Base-by-base conservation (phyloP, 2,113 vertebrate genomes). In the Proterorhinus semilunaris region DNA sequence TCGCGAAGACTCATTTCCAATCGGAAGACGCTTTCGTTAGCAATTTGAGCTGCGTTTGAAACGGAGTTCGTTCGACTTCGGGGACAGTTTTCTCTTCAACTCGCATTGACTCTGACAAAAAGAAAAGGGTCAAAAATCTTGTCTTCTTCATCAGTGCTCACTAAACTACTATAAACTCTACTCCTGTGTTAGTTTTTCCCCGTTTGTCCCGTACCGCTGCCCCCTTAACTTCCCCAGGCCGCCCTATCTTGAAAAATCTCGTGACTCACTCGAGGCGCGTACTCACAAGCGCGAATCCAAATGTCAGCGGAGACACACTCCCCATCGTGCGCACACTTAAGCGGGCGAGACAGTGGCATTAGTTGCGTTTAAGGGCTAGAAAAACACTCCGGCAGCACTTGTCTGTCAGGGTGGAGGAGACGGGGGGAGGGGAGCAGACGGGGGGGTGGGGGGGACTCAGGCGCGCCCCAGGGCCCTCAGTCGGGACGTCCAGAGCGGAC, bases 331-430 rank as follows among this genome's bases (percentile, higher is more conserved):
- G 17, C 80, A 50, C 73, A 78, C 65, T 80, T 83, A 84, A 86
- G 79, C 75, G 75, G 74, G 58, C 68, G 69, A 80, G 85, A 79
- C 81, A 80, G 82, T 36, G 57, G 80, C 65, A 86, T 87, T 87
- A 86, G 78, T 59, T 66, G 83, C 79, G 87, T 85, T 87, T 74
- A 71, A 71, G 74, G 55, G 83, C 68, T 74, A 81, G 78, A 69
- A 74, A 79, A 84, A 82, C 85, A 85, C 80, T 88, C 81, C 59
- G 80, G 78, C 64, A 76, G 68, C 75, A 76, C 74, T 73, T 57
- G 54, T 79, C 77, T 76, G 78, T 80, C 79, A 82, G 79, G 83
- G 68, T 36, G 7, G 55, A 58, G 55, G 27, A 58, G 55, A 7
- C 42, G 66, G 79, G 68, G 79, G 75, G 79, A 11, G 47, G 66